These are phyloP conservation scores for Halcyon leucocephala DNA, from an alignment of 2,797 vertebrate species.

Conservation along the genomic window DNA sequence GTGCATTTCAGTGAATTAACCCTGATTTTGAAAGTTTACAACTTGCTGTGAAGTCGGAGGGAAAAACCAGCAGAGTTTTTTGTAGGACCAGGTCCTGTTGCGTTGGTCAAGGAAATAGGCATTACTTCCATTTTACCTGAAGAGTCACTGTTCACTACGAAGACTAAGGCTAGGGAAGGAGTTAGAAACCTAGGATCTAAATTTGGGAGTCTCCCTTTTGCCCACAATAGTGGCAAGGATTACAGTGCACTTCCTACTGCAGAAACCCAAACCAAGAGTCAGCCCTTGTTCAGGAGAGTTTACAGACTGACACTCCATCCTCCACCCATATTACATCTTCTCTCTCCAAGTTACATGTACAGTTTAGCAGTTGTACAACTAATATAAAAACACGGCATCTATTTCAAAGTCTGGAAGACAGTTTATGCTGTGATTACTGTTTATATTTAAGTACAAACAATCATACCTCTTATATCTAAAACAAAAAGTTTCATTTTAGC, in stretches of 20 bases:
- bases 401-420: background rate
- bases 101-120: fast-evolving
- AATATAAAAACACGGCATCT: background rate
- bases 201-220: background rate
- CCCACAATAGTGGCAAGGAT: background rate
- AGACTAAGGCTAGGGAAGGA: background rate
- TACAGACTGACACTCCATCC: background rate
- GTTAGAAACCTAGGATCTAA: background rate
- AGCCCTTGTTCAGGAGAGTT: background rate
- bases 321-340: background rate
- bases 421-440: background rate
- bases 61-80: background rate
- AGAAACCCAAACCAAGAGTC: background rate
- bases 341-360: background rate
- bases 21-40: background rate
- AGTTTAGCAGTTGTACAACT: background rate
- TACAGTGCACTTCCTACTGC: background rate
- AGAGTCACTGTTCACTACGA: background rate
- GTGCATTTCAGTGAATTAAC: background rate
- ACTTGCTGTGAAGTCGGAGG: background rate
- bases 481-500: background rate
- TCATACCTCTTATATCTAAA: background rate
- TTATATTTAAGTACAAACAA: background rate
- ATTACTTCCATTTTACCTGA: background rate
- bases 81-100: background rate